Base-by-base conservation (phyloP, 2,888 invertebrate genomes). In the Lordiphosa andalusiaca region DNA sequence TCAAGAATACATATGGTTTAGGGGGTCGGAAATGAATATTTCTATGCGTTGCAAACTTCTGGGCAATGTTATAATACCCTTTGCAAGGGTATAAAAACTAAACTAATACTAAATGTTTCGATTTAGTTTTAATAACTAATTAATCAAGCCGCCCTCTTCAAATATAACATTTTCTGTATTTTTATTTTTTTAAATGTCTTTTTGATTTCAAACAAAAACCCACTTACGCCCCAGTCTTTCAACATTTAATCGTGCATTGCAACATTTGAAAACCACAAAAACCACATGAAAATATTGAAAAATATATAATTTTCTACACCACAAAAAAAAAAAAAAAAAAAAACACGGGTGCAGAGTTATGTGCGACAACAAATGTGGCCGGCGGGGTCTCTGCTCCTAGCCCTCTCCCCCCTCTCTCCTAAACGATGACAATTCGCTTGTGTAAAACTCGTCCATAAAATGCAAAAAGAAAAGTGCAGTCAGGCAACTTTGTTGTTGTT, bases 361-460 rank as follows among this genome's bases (percentile, higher is more conserved):
- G 42, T 30, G 12, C 19, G 30, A 30, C 42, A 30, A 30, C 30
- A 44, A 44, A 44, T 44, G 30, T 42, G 12, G 13, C 7, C 30
- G 30, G 2, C 21, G 10, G 19, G 10, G 16, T n/a, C 16, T 16
- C 21, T n/a, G 4, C 40, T 40, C 1, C n/a, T 21, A 10, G 10
- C 3, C 5, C 40, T 10, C 21, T 2, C 1, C 5, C 2, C 40
- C 21, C 30, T 16, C 9, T 13, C 16, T 16, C n/a, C n/a, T n/a
- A n/a, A n/a, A 42, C 9, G 33, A 44, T 33, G 33, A 44, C 33
- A 44, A 44, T 33, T 33, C 33, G 30, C 33, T 30, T 33, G 49
- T 49, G 38, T 36, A 38, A 37, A 49, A 33, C 16, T 33, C 44
- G 30, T 44, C 44, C 33, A 44, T 41, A 41, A 41, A 41, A 21